These are phyloP conservation scores for Kryptolebias marmoratus DNA, from an alignment of 2,113 vertebrate species.

Conservation along the genomic window DNA sequence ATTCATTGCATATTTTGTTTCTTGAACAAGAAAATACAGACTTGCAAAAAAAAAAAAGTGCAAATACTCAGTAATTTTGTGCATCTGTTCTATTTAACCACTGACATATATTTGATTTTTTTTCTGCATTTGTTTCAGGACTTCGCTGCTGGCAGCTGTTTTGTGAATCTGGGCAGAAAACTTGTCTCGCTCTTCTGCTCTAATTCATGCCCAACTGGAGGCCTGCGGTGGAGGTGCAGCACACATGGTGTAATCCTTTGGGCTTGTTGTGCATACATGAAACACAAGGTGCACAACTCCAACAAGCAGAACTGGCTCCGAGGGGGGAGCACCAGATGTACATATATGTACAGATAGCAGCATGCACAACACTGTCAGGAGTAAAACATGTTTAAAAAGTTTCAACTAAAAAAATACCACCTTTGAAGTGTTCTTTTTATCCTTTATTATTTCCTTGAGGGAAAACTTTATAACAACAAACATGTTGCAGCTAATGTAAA, in stretches of 20 bases:
- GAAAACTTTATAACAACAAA: constrained; percentile 1
- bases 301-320: not conserved
- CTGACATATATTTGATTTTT: constrained; percentile 10
- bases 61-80: not conserved
- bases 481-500: not conserved
- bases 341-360: not conserved
- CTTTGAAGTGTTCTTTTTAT: no score
- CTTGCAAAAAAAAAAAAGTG: not conserved
- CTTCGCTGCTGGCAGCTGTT: constrained; percentile 44
- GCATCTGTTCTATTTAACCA: constrained; percentile 12
- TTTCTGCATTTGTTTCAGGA: constrained; percentile 4
- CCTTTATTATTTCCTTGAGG: not conserved
- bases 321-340: constrained; percentile 36
- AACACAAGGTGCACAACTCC: constrained; percentile 30
- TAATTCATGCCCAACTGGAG: constrained; percentile 59
- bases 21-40: not conserved
- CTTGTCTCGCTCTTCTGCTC: constrained; percentile 66
- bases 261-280: constrained; percentile 39
- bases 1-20: not conserved
- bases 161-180: constrained; percentile 41
- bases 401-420: not conserved
- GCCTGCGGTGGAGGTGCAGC: constrained; percentile 35
- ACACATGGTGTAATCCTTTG: constrained; percentile 40
- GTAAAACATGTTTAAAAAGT: no score
- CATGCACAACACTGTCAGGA: not conserved